Percentiles rank a stretch among this genome's conserved stretches.
These are phyloP conservation scores for Melanotaenia boesemani DNA, from an alignment of 2,797 vertebrate species.

Conservation along the genomic window DNA sequence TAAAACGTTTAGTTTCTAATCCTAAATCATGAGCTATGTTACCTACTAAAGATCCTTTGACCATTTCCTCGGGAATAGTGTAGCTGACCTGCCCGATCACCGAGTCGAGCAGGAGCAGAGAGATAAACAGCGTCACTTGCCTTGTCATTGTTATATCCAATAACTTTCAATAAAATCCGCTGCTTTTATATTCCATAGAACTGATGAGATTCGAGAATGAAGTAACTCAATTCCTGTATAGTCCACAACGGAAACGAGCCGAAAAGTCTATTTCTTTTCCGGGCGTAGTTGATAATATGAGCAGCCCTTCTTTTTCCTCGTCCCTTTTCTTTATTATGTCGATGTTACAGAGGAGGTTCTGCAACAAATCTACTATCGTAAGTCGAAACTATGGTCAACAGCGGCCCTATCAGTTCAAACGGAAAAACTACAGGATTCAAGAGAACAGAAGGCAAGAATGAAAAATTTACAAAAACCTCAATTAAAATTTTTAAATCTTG, in stretches of 20 bases:
- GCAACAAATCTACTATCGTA: not conserved
- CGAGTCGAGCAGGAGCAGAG: conserved; percentile 65
- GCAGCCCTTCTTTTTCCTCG: too few relatives aligned
- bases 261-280: too few relatives aligned
- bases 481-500: too few relatives aligned
- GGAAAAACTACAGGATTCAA: conserved; percentile 6
- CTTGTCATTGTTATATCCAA: conserved; percentile 72
- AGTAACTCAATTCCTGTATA: too few relatives aligned
- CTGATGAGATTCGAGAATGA: too few relatives aligned
- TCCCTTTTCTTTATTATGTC: not conserved
- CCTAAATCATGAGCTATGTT: conserved; percentile 75
- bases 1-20: conserved; percentile 75
- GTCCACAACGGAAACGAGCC: too few relatives aligned
- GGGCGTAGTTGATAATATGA: too few relatives aligned
- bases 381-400: conserved; percentile 28
- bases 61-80: conserved; percentile 88
- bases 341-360: conserved; percentile 9
- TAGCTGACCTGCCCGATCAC: conserved; percentile 85
- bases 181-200: too few relatives aligned
- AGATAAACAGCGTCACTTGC: conserved; percentile 85
- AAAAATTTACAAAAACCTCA: too few relatives aligned
- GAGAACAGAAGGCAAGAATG: not conserved
- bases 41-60: conserved; percentile 77
- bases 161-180: not conserved
- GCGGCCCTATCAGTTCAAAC: conserved; percentile 31